These are phyloP conservation scores for Tenthredo amoena DNA, from an alignment of 2,888 invertebrate species.

Conservation along the genomic window DNA sequence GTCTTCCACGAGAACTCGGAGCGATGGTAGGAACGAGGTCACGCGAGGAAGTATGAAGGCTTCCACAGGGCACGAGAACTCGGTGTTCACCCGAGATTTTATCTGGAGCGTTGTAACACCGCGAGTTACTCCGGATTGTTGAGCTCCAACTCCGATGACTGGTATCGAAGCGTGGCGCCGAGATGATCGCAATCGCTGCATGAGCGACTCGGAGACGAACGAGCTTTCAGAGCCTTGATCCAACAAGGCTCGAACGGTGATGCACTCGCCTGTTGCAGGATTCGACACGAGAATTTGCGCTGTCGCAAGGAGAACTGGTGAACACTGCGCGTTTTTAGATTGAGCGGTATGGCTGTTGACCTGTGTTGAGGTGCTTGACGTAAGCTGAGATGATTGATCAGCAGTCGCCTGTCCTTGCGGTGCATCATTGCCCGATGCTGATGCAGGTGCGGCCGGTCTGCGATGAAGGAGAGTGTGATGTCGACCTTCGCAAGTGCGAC, in stretches of 20 bases:
- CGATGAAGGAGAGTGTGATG: slow-evolving; percentile 18
- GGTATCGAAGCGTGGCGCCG: too few species aligned
- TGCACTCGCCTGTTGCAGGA: background rate
- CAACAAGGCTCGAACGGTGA: slow-evolving; percentile 15
- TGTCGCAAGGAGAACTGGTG: slow-evolving; percentile 2
- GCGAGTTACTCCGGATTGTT: slow-evolving; percentile 42
- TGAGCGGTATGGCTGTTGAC: background rate
- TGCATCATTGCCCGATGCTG: background rate
- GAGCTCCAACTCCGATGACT: too few species aligned
- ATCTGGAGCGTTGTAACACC: slow-evolving; percentile 11
- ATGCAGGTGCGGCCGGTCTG: background rate
- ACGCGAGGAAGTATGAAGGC: slow-evolving; percentile 49
- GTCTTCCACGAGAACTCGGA: slow-evolving; percentile 34
- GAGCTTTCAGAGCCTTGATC: background rate
- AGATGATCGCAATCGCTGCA: too few species aligned
- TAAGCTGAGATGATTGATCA: background rate
- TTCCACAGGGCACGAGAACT: slow-evolving; percentile 39
- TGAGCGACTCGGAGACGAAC: too few species aligned
- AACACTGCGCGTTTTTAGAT: background rate
- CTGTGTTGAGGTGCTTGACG: background rate
- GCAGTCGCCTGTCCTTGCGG: background rate
- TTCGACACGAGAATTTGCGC: background rate
- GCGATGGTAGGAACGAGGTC: slow-evolving; percentile 51
- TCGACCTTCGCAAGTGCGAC: background rate
- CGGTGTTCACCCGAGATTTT: slow-evolving; percentile 5